Evolutionary conservation across 2,797 vertebrate species (phyloP), one percentile per base, ranked within the genome.

Genomic region (Melanotaenia trifasciata): DNA sequence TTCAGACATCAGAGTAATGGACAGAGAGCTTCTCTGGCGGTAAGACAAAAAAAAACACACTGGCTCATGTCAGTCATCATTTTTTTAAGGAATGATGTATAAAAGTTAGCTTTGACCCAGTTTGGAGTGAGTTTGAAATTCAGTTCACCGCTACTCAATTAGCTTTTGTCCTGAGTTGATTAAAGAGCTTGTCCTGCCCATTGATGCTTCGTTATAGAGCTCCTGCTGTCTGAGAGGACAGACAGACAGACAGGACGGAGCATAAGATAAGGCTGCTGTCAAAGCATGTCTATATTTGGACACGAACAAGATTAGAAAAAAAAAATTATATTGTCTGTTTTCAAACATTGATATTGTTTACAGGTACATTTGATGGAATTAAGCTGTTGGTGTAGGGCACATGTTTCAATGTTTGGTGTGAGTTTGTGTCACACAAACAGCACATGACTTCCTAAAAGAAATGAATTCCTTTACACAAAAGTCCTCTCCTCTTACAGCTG

Each of bases 221-320:
- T 18, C 67, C 1, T 56, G 30, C 28, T 57, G 47, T 63, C 43
- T 24, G 24, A 64, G 38, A 26, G 33, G 58, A 33, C 24, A 74
- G 50, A 14, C 38, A 38, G 50, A 14, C 38, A 16, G 30, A 70
- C 61, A 50, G 64, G 69, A 76, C 7, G 11, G 47, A 26, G 40
- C 38, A 18, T 9, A 30, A 47, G 50, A 73, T 24, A 50, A 36
- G 50, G 11, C 22, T 7, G 33, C 65, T 72, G 66, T 72, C 68
- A 66, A 24, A 84, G 70, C 66, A 58, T 28, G 3, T 51, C 64
- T 63, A 12, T 63, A 69, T 72, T 30, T 60, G 43, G 40, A 64
- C 70, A 43, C 38, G 56, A 70, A 67, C 8, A 24, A 43, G 20
- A 22, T 32, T 26, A 47, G 47, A 38, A 54, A 30, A 33, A 30